Evolutionary conservation across 2,888 invertebrate genomes (phyloP), one percentile per base, ranked within the genome.

Genomic region (Malthinus flaveolus): DNA sequence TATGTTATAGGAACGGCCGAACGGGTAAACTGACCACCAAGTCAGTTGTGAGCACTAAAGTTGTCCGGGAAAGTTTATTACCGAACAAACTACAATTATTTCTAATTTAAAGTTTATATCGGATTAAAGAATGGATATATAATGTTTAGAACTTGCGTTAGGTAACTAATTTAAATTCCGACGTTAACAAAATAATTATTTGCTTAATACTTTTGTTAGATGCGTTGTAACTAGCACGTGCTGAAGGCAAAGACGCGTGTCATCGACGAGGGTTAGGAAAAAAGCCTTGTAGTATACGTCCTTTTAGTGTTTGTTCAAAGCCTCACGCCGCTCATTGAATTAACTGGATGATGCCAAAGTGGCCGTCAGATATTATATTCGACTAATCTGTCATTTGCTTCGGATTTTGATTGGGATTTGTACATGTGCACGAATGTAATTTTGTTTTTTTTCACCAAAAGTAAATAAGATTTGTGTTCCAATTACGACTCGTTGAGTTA

Each of bases 11-110:
- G 60, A 56, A 44, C 53, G 56, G 37, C 48, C 50, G 60, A 56
- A 44, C 53, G 56, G 37, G 52, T 54, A 57, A 59, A 59, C 56
- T 61, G 57, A 57, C 56, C 57, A 57, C 56, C 54, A 49, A 57
- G 67, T 56, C 63, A 59, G 66, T 68, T 65, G 67, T 66, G 67
- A 68, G 67, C 66, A 75, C 74, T 77, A 76, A 76, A 77, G 66
- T 76, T 77, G 76, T 77, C 76, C 71, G 68, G 52, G 73, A 72
- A 76, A 76, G 75, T 77, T 76, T 77, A 76, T 76, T 75, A 50
- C 37, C 12, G 42, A 53, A 57, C 56, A 56, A 57, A 54, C 53
- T 57, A 61, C 53, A 60, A 60, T 60, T 60, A 60, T 56, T 54
- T 55, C 50, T 59, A 61, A 57, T 57, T 57, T 46, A 49, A 57